A percentile compares a stretch with the other conserved stretches of the same genome.
Evolutionary conservation across 2,888 invertebrate species (phyloP).

Genomic region (Operophtera brumata): DNA sequence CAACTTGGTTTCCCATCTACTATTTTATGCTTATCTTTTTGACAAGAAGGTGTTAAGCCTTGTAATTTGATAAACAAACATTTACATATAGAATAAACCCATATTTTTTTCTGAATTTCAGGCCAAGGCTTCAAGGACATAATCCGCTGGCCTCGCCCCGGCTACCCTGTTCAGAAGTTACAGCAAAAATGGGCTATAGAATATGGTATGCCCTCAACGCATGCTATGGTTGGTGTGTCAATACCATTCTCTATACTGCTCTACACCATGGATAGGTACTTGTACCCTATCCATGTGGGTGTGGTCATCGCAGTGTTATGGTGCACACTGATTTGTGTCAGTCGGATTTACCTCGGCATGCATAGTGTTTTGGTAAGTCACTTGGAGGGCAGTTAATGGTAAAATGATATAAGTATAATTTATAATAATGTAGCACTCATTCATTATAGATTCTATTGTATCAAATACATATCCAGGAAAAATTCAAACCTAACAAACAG

Average conservation of each 20-base stretch:
- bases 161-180: slow-evolving; percentile 90
- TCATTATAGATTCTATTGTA: too few relatives aligned
- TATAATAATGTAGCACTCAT: too few relatives aligned
- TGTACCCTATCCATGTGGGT: slow-evolving; percentile 83
- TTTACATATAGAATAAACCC: too few relatives aligned
- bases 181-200: slow-evolving; percentile 95
- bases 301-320: slow-evolving; percentile 81
- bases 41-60: background rate
- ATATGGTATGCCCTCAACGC: slow-evolving; percentile 97
- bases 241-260: slow-evolving; percentile 92
- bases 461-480: too few relatives aligned
- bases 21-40: background rate
- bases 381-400: background rate
- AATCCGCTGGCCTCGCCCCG: slow-evolving; percentile 92
- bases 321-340: slow-evolving; percentile 90
- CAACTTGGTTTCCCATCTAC: too few relatives aligned
- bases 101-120: slow-evolving; percentile 49
- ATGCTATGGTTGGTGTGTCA: slow-evolving; percentile 94
- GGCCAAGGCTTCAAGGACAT: slow-evolving; percentile 95
- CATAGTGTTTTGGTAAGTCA: slow-evolving; percentile 90
- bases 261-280: slow-evolving; percentile 90
- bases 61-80: background rate
- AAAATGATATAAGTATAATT: too few relatives aligned
- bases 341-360: slow-evolving; percentile 95
- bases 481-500: too few relatives aligned